Conservation (phyloP, 1,140 invertebrate genomes). For the Aphaenogaster floridana region DNA sequence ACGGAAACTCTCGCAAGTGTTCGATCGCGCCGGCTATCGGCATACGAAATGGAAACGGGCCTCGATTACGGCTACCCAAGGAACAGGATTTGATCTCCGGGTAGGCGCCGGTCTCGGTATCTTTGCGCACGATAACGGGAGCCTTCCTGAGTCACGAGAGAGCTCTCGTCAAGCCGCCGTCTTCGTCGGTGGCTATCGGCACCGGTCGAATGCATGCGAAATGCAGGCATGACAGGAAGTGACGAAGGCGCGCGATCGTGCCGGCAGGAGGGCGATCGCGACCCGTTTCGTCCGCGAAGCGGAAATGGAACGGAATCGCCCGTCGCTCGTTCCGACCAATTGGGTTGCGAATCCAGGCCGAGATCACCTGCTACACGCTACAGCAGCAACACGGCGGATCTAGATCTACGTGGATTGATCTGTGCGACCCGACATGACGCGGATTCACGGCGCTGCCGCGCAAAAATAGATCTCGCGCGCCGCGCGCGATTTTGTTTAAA, state of each 20-base stretch:
- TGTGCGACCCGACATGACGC: background rate
- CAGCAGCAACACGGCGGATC: background rate
- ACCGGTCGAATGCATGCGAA: conserved; percentile 70
- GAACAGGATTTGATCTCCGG: conserved; percentile 55
- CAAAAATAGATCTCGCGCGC: conserved; percentile 34
- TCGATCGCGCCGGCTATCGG: conserved; percentile 3
- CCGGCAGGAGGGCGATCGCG: background rate
- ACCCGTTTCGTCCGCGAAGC: conserved; percentile 57
- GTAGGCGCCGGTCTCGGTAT: conserved; percentile 49
- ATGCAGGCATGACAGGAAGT: conserved; percentile 72
- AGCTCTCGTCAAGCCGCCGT: conserved; percentile 38
- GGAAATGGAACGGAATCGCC: conserved; percentile 74
- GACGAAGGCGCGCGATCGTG: conserved; percentile 6
- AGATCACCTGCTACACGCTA: conserved; percentile 60
- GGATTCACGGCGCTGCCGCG: background rate
- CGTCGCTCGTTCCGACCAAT: conserved; percentile 65
- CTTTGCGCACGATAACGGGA: conserved; percentile 66
- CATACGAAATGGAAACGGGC: conserved; percentile 49
- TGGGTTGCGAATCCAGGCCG: conserved; percentile 67
- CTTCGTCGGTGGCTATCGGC: conserved; percentile 46
- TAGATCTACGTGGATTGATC: conserved; percentile 19
- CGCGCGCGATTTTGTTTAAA: conserved; percentile 8
- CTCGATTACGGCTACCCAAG: conserved; percentile 1
- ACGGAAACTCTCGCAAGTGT: conserved; percentile 21
- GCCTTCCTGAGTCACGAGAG: conserved; percentile 40